Percentiles rank a stretch among this genome's conserved stretches.
Evolutionary conservation across 2,113 vertebrate genomes (phyloP).

Genomic region (Mesoclemmys tuberculata): DNA sequence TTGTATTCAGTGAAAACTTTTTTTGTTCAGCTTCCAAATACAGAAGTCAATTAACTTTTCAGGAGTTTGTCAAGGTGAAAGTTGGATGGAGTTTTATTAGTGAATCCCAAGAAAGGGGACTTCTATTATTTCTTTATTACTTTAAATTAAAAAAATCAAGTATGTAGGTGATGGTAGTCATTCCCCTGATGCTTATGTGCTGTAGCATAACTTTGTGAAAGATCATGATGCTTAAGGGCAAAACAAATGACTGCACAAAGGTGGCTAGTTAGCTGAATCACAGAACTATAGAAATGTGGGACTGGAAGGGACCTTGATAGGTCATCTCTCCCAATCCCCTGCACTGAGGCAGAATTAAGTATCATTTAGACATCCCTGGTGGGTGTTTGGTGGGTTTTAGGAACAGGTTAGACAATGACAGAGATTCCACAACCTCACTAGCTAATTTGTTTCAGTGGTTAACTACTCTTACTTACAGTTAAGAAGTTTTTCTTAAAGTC

Average conservation of each 20-base stretch:
- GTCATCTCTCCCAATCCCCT: neutral
- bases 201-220: neutral
- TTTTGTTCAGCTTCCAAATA: neutral
- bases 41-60: neutral
- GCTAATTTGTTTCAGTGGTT: neutral
- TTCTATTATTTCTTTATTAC: neutral
- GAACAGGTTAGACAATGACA: neutral
- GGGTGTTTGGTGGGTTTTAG: neutral
- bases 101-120: neutral
- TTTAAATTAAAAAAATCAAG: neutral
- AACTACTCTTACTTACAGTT: neutral
- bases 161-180: neutral
- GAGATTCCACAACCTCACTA: neutral
- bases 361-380: neutral
- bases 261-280: neutral
- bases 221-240: neutral
- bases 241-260: constrained; percentile 12
- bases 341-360: neutral
- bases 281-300: neutral
- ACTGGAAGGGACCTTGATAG: neutral
- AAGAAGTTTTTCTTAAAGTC: neutral
- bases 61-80: neutral
- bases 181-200: neutral
- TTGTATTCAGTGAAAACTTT: neutral
- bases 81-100: neutral